Evolutionary conservation across 2,888 invertebrate genomes (phyloP), one percentile per base, ranked within the genome.

Genomic region (Glomeris marginata): DNA sequence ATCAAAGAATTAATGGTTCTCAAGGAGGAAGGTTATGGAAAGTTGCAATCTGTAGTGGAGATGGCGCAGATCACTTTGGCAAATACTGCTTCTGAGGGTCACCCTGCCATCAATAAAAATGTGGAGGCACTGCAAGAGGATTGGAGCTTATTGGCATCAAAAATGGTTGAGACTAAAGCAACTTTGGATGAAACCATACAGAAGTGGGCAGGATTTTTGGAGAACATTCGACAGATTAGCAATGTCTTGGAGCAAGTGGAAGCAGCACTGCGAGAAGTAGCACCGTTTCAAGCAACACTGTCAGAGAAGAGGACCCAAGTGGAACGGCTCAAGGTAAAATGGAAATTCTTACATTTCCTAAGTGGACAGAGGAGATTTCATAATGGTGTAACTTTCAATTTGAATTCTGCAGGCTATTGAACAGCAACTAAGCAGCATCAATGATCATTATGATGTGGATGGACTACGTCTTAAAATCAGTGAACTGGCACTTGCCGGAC

Each of bases 11-110:
- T 94, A 43, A 71, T 88, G 43, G 69, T 91, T n/a, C 79, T 82
- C 54, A 94, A 92, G 68, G 94, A 95, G 59, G 88, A 88, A 70
- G 92, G 92, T 2, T 88, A 87, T 59, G 77, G 80, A 0, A 84
- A 84, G 66, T 82, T 91, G 33, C 88, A 94, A 63, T 77, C 78
- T 45, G 76, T 87, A 40, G 82, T 91, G n/a, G 92, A 92, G 61
- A 68, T 86, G 57, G 91, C 90, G 0, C 94, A 95, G 68, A 80
- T 78, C 58, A 86, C 92, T 0, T 71, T 92, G 60, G 85, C 86
- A 0, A 92, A 90, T 62, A 92, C 94, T 0, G 86, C 91, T 0
- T 83, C 86, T 1, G 72, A 77, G 35, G 94, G 94, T 0, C 90
- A 94, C 58, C 81, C 82, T 57, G 74, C 78, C 28, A 88, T 95